A percentile compares a stretch with the other conserved stretches of the same genome.
phyloP scores from a whole-genome alignment of 2,888 invertebrate species.

The Vanessa cardui region DNA sequence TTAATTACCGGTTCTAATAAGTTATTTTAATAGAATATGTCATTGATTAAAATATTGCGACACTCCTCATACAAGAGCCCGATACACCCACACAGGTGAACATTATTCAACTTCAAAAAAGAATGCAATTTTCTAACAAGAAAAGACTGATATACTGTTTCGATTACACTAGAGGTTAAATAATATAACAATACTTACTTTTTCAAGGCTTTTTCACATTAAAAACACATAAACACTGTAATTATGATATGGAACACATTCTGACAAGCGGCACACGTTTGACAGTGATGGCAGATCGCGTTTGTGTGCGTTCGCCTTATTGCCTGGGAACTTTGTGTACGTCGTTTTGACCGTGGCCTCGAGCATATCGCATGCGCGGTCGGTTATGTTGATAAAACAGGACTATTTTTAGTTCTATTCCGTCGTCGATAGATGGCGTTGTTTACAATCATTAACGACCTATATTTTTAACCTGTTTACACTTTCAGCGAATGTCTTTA shows the following conservation, averaged over 20 bases:
- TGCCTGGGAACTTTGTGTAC: constrained; percentile 42
- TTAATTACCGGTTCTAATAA: neutral
- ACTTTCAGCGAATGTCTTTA: neutral
- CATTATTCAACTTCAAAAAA: neutral
- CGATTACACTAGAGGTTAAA: constrained; percentile 13
- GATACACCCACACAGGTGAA: neutral
- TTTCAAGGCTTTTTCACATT: constrained; percentile 43
- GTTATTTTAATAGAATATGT: no score
- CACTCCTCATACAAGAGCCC: neutral
- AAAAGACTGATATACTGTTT: neutral
- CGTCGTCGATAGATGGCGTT: constrained; percentile 38
- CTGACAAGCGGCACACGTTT: constrained; percentile 64
- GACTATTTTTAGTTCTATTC: constrained; percentile 14
- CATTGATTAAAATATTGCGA: neutral
- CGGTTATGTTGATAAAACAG: constrained; percentile 60
- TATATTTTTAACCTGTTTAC: constrained; percentile 5
- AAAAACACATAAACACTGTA: constrained; percentile 49
- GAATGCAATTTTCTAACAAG: neutral
- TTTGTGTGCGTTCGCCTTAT: constrained; percentile 55
- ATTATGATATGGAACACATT: constrained; percentile 56
- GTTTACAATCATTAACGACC: constrained; percentile 8
- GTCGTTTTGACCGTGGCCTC: constrained; percentile 72
- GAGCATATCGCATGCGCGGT: constrained; percentile 68
- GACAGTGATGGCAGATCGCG: constrained; percentile 55
- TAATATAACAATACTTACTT: constrained; percentile 56